A percentile compares a stretch with the other conserved stretches of the same genome.
Conservation (phyloP, 2,113 vertebrate species). For the Chaenogobius annularis region DNA sequence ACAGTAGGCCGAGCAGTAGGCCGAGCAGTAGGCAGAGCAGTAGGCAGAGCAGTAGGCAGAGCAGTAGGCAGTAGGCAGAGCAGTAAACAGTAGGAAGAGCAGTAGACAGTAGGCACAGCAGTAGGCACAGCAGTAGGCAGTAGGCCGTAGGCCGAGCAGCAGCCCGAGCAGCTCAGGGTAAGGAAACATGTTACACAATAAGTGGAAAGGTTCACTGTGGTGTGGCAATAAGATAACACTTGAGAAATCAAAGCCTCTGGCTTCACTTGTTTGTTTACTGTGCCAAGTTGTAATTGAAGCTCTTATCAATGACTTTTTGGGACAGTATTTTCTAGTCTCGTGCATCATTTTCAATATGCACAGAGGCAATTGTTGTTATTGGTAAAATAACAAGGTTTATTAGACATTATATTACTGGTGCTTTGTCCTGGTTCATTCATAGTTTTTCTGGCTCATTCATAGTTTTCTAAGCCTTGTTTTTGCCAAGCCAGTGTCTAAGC, state of each 20-base stretch:
- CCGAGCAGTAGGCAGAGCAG: background rate
- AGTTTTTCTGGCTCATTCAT: background rate
- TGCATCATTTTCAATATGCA: background rate
- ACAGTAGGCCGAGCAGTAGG: too few species aligned
- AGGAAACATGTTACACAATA: background rate
- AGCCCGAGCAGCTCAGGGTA: too few species aligned
- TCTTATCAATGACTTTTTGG: background rate
- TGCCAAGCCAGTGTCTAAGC: too few species aligned
- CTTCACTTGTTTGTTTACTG: background rate
- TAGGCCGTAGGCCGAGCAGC: too few species aligned
- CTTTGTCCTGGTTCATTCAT: background rate
- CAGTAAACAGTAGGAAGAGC: too few species aligned
- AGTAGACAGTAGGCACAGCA: conserved; percentile 30
- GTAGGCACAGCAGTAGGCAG: background rate
- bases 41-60: conserved; percentile 17
- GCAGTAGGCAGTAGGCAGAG: background rate
- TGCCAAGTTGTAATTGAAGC: background rate
- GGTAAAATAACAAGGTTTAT: background rate
- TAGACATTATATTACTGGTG: background rate
- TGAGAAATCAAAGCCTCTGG: background rate
- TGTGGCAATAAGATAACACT: background rate
- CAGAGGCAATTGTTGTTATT: background rate
- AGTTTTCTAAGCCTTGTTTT: too few species aligned
- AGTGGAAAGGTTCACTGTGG: background rate
- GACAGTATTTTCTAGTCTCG: background rate